These are phyloP conservation scores for Heteronetta atricapilla DNA, from an alignment of 2,113 vertebrate genomes.

Conservation along the genomic window DNA sequence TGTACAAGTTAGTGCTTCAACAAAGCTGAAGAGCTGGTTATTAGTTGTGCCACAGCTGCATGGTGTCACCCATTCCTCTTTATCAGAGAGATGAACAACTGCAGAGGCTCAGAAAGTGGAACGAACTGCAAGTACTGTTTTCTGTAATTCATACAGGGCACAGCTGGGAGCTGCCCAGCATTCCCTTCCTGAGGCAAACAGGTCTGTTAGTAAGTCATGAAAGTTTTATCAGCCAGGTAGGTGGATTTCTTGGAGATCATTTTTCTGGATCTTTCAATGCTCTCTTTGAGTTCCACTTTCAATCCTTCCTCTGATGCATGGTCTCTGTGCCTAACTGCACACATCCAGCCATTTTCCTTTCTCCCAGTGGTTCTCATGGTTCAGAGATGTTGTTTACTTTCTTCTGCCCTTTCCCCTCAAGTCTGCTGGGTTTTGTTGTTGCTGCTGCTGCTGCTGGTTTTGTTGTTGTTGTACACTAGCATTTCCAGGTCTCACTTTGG, in stretches of 20 bases:
- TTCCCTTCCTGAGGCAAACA: neutral
- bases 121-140: neutral
- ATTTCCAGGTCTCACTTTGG: neutral
- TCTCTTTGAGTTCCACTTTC: neutral
- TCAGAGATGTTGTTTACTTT: neutral
- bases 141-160: neutral
- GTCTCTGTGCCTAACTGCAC: neutral
- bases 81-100: neutral
- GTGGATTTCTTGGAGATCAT: neutral
- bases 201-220: neutral
- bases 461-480: neutral
- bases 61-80: neutral
- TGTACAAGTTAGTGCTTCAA: neutral
- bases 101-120: neutral
- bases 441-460: neutral
- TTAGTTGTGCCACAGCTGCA: neutral
- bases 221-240: neutral
- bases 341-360: neutral
- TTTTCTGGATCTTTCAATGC: neutral
- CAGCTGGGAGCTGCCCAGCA: neutral
- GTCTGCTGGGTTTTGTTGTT: neutral
- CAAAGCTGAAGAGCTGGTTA: neutral
- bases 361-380: neutral
- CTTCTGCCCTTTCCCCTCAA: neutral
- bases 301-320: neutral